These are phyloP conservation scores for Leucophenga varia DNA, from an alignment of 1,140 invertebrate species.

Conservation along the genomic window DNA sequence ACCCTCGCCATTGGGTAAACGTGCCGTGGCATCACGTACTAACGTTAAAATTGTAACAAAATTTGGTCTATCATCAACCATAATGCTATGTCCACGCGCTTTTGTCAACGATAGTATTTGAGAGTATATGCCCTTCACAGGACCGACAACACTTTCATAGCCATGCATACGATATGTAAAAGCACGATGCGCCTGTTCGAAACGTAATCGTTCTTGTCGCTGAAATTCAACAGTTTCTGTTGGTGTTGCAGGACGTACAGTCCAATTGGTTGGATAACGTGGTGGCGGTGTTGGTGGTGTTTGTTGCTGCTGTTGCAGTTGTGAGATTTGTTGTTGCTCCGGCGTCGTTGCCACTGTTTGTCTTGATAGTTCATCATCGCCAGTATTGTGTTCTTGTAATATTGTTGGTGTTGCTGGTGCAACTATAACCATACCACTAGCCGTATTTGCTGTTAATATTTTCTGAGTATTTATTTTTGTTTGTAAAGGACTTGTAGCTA, in stretches of 20 bases:
- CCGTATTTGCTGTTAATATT: no score
- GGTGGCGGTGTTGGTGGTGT: conserved; percentile 61
- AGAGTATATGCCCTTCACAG: conserved; percentile 83
- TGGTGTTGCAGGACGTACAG: conserved; percentile 73
- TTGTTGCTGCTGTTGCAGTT: not conserved
- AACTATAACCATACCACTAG: no score
- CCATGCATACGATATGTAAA: conserved; percentile 84
- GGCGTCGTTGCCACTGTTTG: conserved; percentile 14
- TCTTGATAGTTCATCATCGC: no score
- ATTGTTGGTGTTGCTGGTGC: no score
- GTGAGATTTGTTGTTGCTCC: not conserved
- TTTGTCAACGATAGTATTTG: conserved; percentile 59
- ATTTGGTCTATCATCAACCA: conserved; percentile 81
- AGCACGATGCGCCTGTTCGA: conserved; percentile 80
- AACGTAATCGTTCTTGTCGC: conserved; percentile 68
- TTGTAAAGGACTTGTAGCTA: no score
- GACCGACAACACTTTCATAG: conserved; percentile 85
- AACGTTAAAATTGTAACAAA: conserved; percentile 89
- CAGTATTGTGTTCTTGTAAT: no score
- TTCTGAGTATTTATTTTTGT: no score
- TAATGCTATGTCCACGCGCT: conserved; percentile 78
- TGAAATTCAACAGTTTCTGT: conserved; percentile 80
- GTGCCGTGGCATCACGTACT: conserved; percentile 87
- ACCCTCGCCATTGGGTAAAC: conserved; percentile 92
- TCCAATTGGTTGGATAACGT: conserved; percentile 73